Conservation (phyloP, 2,113 vertebrate genomes). For the Petrocephalus microphthalmus region DNA sequence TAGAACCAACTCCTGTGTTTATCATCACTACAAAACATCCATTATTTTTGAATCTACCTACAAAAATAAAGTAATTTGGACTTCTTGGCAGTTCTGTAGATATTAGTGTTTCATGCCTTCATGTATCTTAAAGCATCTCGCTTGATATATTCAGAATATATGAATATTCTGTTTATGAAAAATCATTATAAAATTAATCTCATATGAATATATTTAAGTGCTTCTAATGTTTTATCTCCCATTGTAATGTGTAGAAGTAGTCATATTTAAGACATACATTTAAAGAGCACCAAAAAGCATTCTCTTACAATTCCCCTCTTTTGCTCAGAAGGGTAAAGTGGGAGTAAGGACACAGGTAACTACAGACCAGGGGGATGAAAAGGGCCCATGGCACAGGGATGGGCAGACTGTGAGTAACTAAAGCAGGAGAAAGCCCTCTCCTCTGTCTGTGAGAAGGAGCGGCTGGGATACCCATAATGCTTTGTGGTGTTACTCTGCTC, state of each 20-base stretch:
- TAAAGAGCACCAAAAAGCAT: conserved; percentile 5
- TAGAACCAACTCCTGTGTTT: not conserved
- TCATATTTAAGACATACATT: not conserved
- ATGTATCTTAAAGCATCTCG: not conserved
- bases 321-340: conserved; percentile 53
- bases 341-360: conserved; percentile 50
- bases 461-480: conserved; percentile 28
- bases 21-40: not conserved
- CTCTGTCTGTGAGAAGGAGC: conserved; percentile 15
- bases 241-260: not conserved
- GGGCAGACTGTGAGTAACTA: conserved; percentile 28
- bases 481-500: conserved; percentile 35
- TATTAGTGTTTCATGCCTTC: not conserved
- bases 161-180: not conserved
- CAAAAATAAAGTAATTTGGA: not conserved
- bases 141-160: not conserved
- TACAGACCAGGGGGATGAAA: conserved; percentile 6
- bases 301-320: conserved; percentile 49
- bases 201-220: not conserved
- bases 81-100: not conserved
- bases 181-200: not conserved
- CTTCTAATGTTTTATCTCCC: not conserved
- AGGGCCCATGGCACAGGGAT: conserved; percentile 16
- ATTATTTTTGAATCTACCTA: not conserved
- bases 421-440: not conserved